Percentiles rank a stretch among this genome's conserved stretches.
Conservation (phyloP, 1,140 invertebrate species). For the Holcopasites calliopsidis region DNA sequence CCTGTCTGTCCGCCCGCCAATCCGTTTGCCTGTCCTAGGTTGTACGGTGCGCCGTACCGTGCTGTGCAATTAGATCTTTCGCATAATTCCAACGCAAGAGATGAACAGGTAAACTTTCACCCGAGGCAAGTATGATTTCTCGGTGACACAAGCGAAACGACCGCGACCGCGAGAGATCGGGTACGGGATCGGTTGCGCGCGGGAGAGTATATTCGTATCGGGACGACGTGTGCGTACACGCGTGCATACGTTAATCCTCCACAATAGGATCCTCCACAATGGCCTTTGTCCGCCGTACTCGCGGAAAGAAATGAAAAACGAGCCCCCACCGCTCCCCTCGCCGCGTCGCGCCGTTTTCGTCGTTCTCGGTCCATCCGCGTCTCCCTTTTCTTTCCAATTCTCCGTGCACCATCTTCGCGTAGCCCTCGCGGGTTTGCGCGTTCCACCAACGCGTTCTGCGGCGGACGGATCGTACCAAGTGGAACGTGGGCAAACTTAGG, state of each 20-base stretch:
- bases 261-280: constrained; percentile 68
- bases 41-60: neutral
- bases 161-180: neutral
- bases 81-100: neutral
- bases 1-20: constrained; percentile 36
- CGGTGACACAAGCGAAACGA: constrained; percentile 6
- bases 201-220: constrained; percentile 12
- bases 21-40: neutral
- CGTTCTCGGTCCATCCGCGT: constrained; percentile 2
- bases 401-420: neutral
- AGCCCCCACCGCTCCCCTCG: constrained; percentile 28
- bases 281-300: constrained; percentile 64
- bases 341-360: neutral
- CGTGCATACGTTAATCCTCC: constrained; percentile 66
- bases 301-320: constrained; percentile 67
- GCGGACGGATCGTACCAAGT: neutral
- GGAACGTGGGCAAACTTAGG: no score
- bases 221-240: constrained; percentile 16
- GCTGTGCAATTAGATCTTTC: no score
- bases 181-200: neutral
- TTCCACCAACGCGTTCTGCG: no score
- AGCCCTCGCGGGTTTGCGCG: neutral
- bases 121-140: no score
- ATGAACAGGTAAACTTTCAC: no score
- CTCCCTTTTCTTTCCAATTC: neutral